These are phyloP conservation scores for Sogatella furcifera DNA, from an alignment of 1,140 invertebrate species.

Conservation along the genomic window DNA sequence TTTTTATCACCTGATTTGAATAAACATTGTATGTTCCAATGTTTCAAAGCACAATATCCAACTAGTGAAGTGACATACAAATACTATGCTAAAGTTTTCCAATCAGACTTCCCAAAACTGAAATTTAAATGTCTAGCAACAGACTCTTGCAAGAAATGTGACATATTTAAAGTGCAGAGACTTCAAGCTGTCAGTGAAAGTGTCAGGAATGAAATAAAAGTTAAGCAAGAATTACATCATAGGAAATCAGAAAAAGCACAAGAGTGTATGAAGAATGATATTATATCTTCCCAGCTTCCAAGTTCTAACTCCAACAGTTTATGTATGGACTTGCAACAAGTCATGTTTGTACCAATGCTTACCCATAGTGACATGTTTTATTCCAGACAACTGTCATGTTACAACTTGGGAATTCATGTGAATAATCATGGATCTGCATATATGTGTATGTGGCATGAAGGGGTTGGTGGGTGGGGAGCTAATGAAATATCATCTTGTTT, in stretches of 20 bases:
- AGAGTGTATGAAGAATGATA: not conserved
- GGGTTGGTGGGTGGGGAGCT: not conserved
- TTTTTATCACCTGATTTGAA: not conserved
- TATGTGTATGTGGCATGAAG: conserved; percentile 13
- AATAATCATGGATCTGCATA: not conserved
- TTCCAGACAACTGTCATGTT: not conserved
- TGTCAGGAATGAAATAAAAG: not conserved
- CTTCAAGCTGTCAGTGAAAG: too few relatives aligned
- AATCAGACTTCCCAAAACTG: not conserved
- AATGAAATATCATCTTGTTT: conserved; percentile 9
- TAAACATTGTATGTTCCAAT: too few relatives aligned
- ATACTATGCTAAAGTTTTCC: too few relatives aligned
- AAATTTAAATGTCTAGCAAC: not conserved
- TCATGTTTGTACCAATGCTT: not conserved
- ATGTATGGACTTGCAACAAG: conserved; percentile 6
- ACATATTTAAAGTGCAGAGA: not conserved
- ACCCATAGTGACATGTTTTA: conserved; percentile 1
- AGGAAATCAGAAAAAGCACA: not conserved
- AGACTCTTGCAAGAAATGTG: not conserved
- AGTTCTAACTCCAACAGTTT: too few relatives aligned
- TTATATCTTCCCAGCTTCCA: not conserved
- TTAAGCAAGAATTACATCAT: too few relatives aligned
- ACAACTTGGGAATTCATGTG: conserved; percentile 3
- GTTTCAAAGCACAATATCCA: too few relatives aligned
- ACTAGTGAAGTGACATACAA: too few relatives aligned